phyloP scores from a whole-genome alignment of 2,797 vertebrate species.

The Pogoniulus pusillus region DNA sequence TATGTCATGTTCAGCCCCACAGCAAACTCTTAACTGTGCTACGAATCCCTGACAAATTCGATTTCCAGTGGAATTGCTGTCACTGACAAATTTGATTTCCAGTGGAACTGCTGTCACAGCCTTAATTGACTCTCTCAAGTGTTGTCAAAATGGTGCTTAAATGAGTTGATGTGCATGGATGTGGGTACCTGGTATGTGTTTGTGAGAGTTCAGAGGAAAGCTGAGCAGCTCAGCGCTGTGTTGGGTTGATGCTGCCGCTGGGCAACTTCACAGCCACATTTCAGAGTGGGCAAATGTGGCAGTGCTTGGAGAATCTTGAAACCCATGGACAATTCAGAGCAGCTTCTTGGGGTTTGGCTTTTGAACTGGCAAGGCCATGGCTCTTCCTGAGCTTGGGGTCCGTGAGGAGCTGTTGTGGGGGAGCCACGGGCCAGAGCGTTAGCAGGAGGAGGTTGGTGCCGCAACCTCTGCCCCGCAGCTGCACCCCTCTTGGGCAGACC shows the following conservation, averaged over 20 bases:
- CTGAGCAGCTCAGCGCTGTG: neutral
- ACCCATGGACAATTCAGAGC: neutral
- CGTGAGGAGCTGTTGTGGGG: neutral
- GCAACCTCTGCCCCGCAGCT: neutral
- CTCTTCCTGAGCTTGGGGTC: neutral
- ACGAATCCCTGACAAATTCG: constrained; percentile 13
- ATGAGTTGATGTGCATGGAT: constrained; percentile 21
- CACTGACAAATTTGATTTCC: constrained; percentile 29
- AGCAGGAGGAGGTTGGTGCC: neutral
- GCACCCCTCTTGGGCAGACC: neutral
- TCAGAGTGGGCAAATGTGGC: neutral
- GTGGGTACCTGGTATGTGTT: neutral
- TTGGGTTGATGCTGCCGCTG: neutral
- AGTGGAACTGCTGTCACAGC: constrained; percentile 60
- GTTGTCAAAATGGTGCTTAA: constrained; percentile 65
- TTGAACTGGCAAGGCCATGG: neutral
- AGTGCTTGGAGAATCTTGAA: neutral
- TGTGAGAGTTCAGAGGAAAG: neutral
- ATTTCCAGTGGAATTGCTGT: constrained; percentile 60
- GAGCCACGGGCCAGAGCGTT: neutral
- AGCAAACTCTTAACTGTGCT: constrained; percentile 31
- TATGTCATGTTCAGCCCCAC: neutral
- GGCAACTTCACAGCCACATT: neutral
- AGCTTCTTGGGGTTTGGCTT: neutral
- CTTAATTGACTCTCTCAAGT: constrained; percentile 65